Percentiles rank a stretch among this genome's conserved stretches.
Evolutionary conservation across 2,113 vertebrate genomes (phyloP).

Genomic region (Actinemys pallida): DNA sequence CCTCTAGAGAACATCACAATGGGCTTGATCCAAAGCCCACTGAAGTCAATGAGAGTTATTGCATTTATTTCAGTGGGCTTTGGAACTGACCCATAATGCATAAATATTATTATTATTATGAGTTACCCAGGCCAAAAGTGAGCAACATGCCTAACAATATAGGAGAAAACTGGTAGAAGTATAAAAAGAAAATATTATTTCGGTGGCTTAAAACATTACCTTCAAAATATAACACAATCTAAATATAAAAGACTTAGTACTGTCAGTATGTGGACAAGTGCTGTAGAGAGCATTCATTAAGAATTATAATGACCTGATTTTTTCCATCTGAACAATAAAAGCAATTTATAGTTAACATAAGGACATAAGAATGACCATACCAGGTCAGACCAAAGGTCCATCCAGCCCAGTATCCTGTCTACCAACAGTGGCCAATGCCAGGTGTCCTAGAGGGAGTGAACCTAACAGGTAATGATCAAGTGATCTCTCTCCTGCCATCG

Average conservation of each 20-base stretch:
- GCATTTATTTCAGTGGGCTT: neutral
- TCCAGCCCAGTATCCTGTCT: no score
- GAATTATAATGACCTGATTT: neutral
- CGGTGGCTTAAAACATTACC: neutral
- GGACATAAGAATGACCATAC: no score
- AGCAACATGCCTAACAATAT: neutral
- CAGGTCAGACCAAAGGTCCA: no score
- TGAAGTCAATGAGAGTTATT: neutral
- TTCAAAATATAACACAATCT: neutral
- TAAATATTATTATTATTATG: neutral
- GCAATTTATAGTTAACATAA: neutral
- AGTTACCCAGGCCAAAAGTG: neutral
- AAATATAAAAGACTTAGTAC: neutral
- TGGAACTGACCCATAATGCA: neutral
- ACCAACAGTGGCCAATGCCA: no score
- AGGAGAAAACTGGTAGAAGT: neutral
- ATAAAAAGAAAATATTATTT: neutral
- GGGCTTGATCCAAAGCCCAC: neutral
- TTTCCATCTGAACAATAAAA: constrained; percentile 19
- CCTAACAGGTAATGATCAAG: no score
- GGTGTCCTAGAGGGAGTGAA: no score
- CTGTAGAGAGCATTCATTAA: neutral
- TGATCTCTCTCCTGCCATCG: no score
- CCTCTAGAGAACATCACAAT: neutral
- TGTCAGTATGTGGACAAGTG: neutral